Percentiles rank a stretch among this genome's conserved stretches.
phyloP scores from a whole-genome alignment of 1,140 invertebrate genomes.

The Cephus cinctus region DNA sequence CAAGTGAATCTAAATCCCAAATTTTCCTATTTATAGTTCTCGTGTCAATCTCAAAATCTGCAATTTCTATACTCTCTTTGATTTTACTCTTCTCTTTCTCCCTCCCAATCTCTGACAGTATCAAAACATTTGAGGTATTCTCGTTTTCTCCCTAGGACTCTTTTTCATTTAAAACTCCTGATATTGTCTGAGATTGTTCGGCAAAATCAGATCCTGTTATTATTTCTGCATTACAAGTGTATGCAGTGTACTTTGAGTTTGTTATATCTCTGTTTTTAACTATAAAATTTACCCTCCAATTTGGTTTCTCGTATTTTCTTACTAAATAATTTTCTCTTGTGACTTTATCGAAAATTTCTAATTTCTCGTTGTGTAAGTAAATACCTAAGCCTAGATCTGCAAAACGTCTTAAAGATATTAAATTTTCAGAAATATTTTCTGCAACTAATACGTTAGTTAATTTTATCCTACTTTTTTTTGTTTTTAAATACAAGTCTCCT shows the following conservation, averaged over 20 bases:
- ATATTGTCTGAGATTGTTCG: slow-evolving; percentile 15
- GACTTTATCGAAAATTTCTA: slow-evolving; percentile 1
- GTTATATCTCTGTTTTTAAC: not conserved
- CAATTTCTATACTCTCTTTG: not conserved
- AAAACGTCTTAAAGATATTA: slow-evolving; percentile 19
- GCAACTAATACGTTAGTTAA: slow-evolving; percentile 14
- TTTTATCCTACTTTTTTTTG: slow-evolving; percentile 7
- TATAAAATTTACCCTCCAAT: slow-evolving; percentile 7
- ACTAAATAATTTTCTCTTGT: not conserved
- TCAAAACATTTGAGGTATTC: slow-evolving; percentile 1
- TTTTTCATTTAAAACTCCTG: slow-evolving; percentile 3
- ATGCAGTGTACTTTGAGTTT: slow-evolving; percentile 5
- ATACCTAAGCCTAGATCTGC: slow-evolving; percentile 11
- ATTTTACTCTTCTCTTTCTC: slow-evolving; percentile 1
- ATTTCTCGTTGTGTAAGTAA: not conserved
- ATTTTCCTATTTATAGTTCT: slow-evolving; percentile 13
- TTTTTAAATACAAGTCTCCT: slow-evolving; percentile 13
- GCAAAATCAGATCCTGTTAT: slow-evolving; percentile 8
- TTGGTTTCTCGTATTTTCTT: slow-evolving; percentile 7
- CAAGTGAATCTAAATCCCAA: slow-evolving; percentile 8
- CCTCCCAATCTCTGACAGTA: slow-evolving; percentile 14
- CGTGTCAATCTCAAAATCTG: slow-evolving; percentile 8
- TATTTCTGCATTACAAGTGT: slow-evolving; percentile 13
- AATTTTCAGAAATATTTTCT: slow-evolving; percentile 17
- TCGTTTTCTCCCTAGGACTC: slow-evolving; percentile 10